Conservation (phyloP, 2,888 invertebrate species). For the Coleophora deauratella region DNA sequence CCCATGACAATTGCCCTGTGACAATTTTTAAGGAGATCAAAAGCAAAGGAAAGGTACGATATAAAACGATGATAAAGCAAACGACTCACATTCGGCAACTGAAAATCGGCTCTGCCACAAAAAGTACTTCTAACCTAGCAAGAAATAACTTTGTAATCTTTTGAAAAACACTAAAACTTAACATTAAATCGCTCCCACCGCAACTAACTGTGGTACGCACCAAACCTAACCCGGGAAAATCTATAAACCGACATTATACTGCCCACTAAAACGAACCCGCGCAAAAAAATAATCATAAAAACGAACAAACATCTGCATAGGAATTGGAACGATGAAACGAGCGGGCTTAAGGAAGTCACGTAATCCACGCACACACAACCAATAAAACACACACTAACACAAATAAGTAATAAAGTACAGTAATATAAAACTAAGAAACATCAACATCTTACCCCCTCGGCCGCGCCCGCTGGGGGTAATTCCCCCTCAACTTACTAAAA, state of each 20-base stretch:
- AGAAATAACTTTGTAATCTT: too few species aligned
- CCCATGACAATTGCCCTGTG: too few species aligned
- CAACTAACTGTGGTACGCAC: not conserved
- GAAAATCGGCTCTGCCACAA: too few species aligned
- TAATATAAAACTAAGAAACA: slow-evolving; percentile 75
- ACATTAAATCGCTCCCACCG: too few species aligned
- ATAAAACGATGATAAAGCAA: too few species aligned
- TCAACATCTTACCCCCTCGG: slow-evolving; percentile 56
- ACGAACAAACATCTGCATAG: slow-evolving; percentile 59
- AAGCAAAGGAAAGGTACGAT: too few species aligned
- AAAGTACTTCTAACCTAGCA: too few species aligned
- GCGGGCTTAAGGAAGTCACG: slow-evolving; percentile 33
- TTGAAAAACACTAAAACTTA: too few species aligned
- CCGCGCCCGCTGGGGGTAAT: slow-evolving; percentile 48
- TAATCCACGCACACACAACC: slow-evolving; percentile 29
- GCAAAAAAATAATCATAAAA: slow-evolving; percentile 9
- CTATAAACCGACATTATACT: slow-evolving; percentile 11
- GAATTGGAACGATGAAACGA: slow-evolving; percentile 12
- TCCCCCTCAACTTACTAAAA: slow-evolving; percentile 73
- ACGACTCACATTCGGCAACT: too few species aligned
- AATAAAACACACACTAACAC: slow-evolving; percentile 52
- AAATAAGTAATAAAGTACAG: slow-evolving; percentile 73
- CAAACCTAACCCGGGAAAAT: slow-evolving; percentile 4
- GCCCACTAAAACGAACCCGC: slow-evolving; percentile 18
- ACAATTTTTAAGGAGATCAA: too few species aligned